Base-by-base conservation (phyloP, 2,113 vertebrate genomes). In the Eubucco bourcierii region DNA sequence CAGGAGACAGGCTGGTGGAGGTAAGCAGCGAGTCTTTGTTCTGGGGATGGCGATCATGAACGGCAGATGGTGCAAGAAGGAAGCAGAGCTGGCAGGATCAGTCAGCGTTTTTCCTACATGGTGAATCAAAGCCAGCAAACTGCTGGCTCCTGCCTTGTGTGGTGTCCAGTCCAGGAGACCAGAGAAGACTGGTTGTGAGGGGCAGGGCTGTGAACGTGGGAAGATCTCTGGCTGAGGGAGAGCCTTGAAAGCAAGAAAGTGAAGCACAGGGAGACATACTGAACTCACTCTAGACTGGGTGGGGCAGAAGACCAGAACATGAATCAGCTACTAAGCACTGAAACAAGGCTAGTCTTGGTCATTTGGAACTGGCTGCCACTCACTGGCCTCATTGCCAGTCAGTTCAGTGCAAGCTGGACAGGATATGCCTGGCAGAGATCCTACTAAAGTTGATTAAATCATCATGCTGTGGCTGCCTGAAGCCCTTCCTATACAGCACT, bases 61-160 rank as follows among this genome's bases (percentile, higher is more conserved):
- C 33, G 1, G 88, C 87, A 91, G 90, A 81, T 28, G 13, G 89
- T 83, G 88, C 93, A 91, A 83, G 83, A 88, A 88, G 73, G 67
- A 77, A 90, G 47, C 23, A 71, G 3, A 88, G 81, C 73, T 11
- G 9, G 44, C 85, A 91, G 76, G 19, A 88, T 80, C 77, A 83
- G 85, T 76, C 76, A 86, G 56, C 20, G 10, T 77, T 95, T 93
- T 94, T 94, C 93, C 88, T 95, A 88, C 92, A 91, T 83, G 61
- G 83, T 90, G 76, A 75, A 87, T 72, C 79, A 75, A 95, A 83
- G 93, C 92, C 88, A 95, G n/a, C 2, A 7, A 84, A 58, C 65
- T 95, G 52, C 88, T 96, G 92, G 95, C 92, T 90, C 58, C 47
- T 75, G 68, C 58, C 37, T 88, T 88, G 59, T 10, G 6, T 50